Percentiles rank a stretch among this genome's conserved stretches.
Conservation (phyloP, 2,888 invertebrate genomes). For the Blastobasis adustella region DNA sequence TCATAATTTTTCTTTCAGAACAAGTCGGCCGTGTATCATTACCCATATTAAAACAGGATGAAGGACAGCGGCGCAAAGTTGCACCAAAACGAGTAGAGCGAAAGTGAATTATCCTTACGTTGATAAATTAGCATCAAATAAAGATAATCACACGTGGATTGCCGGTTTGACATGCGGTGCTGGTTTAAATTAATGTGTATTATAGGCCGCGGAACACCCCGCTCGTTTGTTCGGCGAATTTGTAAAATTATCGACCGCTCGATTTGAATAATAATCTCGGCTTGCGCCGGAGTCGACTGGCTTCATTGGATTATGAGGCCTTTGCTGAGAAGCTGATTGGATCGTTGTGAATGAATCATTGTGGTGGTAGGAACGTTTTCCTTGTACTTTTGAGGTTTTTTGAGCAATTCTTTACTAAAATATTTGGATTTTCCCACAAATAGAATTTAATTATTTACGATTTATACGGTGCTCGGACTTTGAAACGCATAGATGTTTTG, state of each 20-base stretch:
- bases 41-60: too few species aligned
- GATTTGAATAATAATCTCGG: conserved; percentile 63
- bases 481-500: too few species aligned
- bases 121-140: conserved; percentile 67
- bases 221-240: conserved; percentile 61
- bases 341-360: conserved; percentile 2
- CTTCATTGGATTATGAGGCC: conserved; percentile 5
- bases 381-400: too few species aligned
- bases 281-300: conserved; percentile 27
- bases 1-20: too few species aligned
- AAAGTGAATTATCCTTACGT: conserved; percentile 35
- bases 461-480: too few species aligned
- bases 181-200: conserved; percentile 65
- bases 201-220: conserved; percentile 55
- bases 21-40: too few species aligned
- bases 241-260: conserved; percentile 63
- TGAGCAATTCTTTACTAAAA: too few species aligned
- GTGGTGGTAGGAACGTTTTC: neutral
- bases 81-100: conserved; percentile 11
- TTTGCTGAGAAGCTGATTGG: conserved; percentile 4
- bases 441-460: too few species aligned
- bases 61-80: too few species aligned
- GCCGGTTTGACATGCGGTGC: conserved; percentile 66
- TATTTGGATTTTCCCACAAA: too few species aligned
- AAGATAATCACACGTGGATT: conserved; percentile 66